phyloP scores from a whole-genome alignment of 2,888 invertebrate species.

The Poecilobothrus nobilitatus region DNA sequence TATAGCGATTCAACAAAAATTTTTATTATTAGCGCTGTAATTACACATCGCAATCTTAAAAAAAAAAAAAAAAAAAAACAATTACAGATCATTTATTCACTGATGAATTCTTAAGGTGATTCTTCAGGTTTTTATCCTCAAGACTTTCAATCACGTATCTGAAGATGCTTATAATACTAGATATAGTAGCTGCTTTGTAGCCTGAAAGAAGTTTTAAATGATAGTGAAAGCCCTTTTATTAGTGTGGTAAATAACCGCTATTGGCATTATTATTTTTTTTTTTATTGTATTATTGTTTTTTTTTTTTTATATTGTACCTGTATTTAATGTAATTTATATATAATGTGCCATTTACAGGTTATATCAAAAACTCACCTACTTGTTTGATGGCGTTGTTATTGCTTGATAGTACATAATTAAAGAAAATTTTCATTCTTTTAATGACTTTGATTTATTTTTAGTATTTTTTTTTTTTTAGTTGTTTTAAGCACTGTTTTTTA shows the following conservation, averaged over 20 bases:
- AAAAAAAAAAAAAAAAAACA: background rate
- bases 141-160: background rate
- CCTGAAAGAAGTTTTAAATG: background rate
- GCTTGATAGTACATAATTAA: no score
- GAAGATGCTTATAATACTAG: background rate
- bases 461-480: no score
- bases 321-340: no score
- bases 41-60: background rate
- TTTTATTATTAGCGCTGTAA: background rate
- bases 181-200: background rate
- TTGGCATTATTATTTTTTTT: background rate
- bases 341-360: background rate
- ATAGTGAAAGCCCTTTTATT: slow-evolving; percentile 6
- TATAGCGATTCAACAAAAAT: no score
- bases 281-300: background rate
- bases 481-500: no score
- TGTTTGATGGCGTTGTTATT: background rate
- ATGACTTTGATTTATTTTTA: no score
- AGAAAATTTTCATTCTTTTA: no score
- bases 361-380: background rate
- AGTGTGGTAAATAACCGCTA: background rate
- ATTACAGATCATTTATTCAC: background rate
- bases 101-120: background rate
- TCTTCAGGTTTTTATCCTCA: background rate
- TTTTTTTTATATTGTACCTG: background rate